A percentile compares a stretch with the other conserved stretches of the same genome.
Evolutionary conservation across 2,797 vertebrate genomes (phyloP).

Genomic region (Austrolebias charrua): DNA sequence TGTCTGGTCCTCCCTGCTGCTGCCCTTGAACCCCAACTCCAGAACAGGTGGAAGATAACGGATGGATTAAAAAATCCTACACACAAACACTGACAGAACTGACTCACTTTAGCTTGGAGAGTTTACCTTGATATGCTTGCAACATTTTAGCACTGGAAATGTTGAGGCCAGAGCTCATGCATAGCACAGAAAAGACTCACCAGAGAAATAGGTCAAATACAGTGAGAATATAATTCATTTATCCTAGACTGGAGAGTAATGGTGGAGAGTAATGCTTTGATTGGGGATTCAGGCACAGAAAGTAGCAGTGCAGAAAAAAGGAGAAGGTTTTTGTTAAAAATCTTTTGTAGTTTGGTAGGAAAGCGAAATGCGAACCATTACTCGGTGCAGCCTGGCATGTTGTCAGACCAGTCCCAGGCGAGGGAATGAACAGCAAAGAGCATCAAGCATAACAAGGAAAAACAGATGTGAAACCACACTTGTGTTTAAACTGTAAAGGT

Average conservation of each 20-base stretch:
- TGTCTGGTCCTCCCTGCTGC: too few species aligned
- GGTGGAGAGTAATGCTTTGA: constrained; percentile 30
- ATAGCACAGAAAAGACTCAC: constrained; percentile 28
- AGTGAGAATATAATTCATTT: constrained; percentile 38
- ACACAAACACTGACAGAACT: constrained; percentile 60
- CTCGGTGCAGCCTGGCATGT: constrained; percentile 39
- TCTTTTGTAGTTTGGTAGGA: constrained; percentile 17
- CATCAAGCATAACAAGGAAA: constrained; percentile 43
- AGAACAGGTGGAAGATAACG: too few species aligned
- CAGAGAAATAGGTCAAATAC: constrained; percentile 38
- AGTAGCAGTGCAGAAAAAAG: background rate
- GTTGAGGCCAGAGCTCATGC: constrained; percentile 39
- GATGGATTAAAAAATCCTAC: constrained; percentile 9
- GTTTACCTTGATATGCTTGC: constrained; percentile 41
- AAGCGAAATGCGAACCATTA: constrained; percentile 41
- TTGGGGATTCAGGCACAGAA: constrained; percentile 7
- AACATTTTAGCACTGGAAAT: constrained; percentile 50
- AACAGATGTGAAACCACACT: constrained; percentile 22
- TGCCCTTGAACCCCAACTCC: too few species aligned
- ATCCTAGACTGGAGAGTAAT: constrained; percentile 27
- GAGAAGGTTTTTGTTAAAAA: constrained; percentile 27
- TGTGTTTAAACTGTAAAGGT: constrained; percentile 6
- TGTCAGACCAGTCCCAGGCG: constrained; percentile 48
- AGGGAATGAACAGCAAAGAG: constrained; percentile 19
- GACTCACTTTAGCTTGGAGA: constrained; percentile 66